These are phyloP conservation scores for Drosophila koepferae DNA, from an alignment of 2,888 invertebrate species.

Conservation along the genomic window DNA sequence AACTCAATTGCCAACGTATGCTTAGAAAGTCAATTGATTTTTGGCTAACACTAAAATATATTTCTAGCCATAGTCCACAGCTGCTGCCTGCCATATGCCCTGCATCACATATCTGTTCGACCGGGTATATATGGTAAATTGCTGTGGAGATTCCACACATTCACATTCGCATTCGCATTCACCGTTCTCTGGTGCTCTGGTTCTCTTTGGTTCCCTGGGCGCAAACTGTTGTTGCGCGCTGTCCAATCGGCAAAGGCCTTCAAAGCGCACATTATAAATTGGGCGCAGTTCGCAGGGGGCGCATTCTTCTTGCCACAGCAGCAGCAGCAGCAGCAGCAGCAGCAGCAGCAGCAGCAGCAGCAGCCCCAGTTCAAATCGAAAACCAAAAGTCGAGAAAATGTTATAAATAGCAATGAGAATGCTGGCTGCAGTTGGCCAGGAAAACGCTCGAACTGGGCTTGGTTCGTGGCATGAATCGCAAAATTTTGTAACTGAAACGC, in stretches of 20 bases:
- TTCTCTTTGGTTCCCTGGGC: constrained; percentile 15
- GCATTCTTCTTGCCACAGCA: constrained; percentile 42
- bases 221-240: neutral
- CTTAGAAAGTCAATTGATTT: no score
- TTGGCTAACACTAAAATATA: neutral
- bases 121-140: constrained; percentile 21
- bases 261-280: constrained; percentile 58
- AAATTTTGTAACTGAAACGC: constrained; percentile 62
- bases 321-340: neutral
- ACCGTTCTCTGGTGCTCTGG: constrained; percentile 6
- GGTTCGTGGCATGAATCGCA: constrained; percentile 59
- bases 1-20: no score
- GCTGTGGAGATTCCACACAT: constrained; percentile 18
- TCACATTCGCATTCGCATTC: constrained; percentile 14
- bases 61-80: neutral
- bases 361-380: constrained; percentile 29
- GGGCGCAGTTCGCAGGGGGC: constrained; percentile 59
- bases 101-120: neutral
- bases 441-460: constrained; percentile 32
- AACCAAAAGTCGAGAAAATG: constrained; percentile 48
- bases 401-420: constrained; percentile 54
- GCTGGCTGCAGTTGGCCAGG: constrained; percentile 17
- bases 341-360: constrained; percentile 7
- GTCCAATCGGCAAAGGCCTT: constrained; percentile 49
- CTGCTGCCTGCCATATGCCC: constrained; percentile 12